phyloP scores from a whole-genome alignment of 2,113 vertebrate species.

The Zosterops japonicus region DNA sequence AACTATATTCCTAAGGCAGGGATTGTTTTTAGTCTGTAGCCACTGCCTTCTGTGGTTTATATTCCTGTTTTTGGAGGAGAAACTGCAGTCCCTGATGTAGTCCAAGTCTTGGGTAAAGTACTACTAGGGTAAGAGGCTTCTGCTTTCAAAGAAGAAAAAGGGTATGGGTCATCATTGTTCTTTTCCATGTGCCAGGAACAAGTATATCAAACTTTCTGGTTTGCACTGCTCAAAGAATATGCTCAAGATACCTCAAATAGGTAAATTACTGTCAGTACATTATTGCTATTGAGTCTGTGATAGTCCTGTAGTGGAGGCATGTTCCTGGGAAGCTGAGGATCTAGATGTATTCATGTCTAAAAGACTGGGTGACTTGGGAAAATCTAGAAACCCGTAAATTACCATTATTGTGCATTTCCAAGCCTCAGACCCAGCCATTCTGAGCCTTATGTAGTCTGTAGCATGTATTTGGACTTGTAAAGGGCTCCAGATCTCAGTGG shows the following conservation, averaged over 20 bases:
- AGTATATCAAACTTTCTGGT: background rate
- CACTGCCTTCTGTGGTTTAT: background rate
- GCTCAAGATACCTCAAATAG: background rate
- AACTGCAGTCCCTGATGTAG: background rate
- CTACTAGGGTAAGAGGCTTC: background rate
- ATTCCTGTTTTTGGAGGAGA: background rate
- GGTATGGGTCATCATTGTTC: accelerated
- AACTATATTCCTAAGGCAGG: background rate
- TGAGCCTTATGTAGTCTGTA: background rate
- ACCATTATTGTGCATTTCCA: background rate
- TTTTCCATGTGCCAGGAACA: background rate
- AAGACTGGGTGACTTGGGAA: background rate
- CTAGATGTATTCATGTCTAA: background rate
- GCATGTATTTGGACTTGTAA: background rate
- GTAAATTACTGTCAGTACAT: background rate
- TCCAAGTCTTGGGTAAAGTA: background rate
- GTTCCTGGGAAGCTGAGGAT: background rate
- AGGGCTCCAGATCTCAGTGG: background rate
- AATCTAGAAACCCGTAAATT: background rate
- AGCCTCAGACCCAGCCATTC: background rate
- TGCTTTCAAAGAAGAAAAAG: background rate
- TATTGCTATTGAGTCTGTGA: background rate
- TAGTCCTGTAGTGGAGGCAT: background rate
- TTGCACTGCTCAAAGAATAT: background rate
- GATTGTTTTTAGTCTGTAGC: background rate